Percentiles rank a stretch among this genome's conserved stretches.
phyloP scores from a whole-genome alignment of 92 coral and sea anemone genomes.

The Diadumene lineata region DNA sequence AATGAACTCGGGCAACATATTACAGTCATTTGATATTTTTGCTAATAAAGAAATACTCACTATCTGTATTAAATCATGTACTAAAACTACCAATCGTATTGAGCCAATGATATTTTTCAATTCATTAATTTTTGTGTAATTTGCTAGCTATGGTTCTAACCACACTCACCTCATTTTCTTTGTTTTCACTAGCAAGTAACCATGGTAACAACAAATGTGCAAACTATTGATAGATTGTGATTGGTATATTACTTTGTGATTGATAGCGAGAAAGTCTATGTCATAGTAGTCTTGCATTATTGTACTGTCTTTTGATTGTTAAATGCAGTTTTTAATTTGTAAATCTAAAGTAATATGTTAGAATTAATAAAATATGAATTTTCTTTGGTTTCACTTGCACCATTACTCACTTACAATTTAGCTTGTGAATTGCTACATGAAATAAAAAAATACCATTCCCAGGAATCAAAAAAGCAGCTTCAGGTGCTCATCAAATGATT shows the following conservation, averaged over 20 bases:
- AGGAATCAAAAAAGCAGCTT: too few relatives aligned
- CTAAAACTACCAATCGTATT: not conserved
- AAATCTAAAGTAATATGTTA: not conserved
- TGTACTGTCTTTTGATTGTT: too few relatives aligned
- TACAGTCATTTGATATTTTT: not conserved
- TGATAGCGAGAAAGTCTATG: constrained; percentile 8
- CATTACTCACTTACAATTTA: too few relatives aligned
- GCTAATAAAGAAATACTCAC: not conserved
- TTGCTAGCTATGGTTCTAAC: too few relatives aligned
- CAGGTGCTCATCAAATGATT: too few relatives aligned
- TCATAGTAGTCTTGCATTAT: not conserved
- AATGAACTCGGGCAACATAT: too few relatives aligned
- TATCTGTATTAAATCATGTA: not conserved
- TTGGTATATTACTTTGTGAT: constrained; percentile 14
- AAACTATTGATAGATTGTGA: constrained; percentile 1
- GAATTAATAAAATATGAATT: constrained; percentile 9
- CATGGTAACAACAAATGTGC: not conserved
- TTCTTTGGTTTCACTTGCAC: too few relatives aligned
- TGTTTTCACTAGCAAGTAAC: not conserved
- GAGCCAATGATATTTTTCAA: too few relatives aligned
- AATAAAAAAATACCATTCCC: too few relatives aligned
- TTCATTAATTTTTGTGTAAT: too few relatives aligned
- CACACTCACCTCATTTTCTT: not conserved
- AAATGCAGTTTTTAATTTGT: not conserved
- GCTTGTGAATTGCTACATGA: too few relatives aligned